Base-by-base conservation (phyloP, 2,888 invertebrate species). In the Caenorhabditis japonica region DNA sequence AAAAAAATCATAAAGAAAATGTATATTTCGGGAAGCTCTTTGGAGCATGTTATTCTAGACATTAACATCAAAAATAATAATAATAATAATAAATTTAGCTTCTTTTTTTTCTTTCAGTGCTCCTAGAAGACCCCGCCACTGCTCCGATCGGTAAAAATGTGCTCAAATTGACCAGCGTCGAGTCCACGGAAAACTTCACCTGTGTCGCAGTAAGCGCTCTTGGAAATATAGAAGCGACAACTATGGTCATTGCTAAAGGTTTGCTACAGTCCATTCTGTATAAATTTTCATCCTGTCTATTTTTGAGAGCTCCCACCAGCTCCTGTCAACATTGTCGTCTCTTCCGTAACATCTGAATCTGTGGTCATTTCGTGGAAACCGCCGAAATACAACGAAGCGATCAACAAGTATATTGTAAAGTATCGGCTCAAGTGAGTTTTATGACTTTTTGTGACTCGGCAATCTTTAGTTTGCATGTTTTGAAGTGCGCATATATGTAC, bases 391-490 rank as follows among this genome's bases (percentile, higher is more conserved):
- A 77, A 85, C 27, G 94, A 95, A 85, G 88, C 87, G 33, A 91
- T 95, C n/a, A 93, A 93, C 86, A 95, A 95, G 89, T 97, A 95
- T 90, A 94, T 95, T 81, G 94, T 97, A 85, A 94, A 95, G 89
- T 96, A 95, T 91, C 95, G 95, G 89, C 94, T 94, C 46, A 95
- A 94, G 90, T 93, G 93, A 89, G 94, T 94, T 19, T 8, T 19
- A n/a, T n/a, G n/a, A n/a, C 38, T 10, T 19, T 25, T 27, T 38
- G 25, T 23, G n/a, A 38, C n/a, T 33, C 33, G 15, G 36, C 23
- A 34, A 2, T 46, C 1, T 41, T 62, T 46, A 33, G 55, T 49
- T 41, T 23, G 70, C 70, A 71, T 71, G 71, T 56, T 52, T 58
- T 68, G 51, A 46, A 58, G 1, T 33, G 5, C n/a, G n/a, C n/a